Evolutionary conservation across 2,888 invertebrate genomes (phyloP), one percentile per base, ranked within the genome.

Genomic region (Trisateles emortualis): DNA sequence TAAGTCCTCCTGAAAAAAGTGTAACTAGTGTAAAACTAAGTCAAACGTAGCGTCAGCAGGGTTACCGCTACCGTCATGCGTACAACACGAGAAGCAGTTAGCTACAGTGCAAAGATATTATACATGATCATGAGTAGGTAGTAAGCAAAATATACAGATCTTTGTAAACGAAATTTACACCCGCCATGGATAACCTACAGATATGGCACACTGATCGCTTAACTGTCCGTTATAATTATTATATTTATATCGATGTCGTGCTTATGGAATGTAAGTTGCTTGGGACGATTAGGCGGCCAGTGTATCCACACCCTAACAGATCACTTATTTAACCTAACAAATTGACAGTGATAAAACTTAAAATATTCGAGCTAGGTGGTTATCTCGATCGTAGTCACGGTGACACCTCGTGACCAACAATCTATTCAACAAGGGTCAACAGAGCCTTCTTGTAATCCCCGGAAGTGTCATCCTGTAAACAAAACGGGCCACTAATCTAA

Each of bases 381-480:
- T 73, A 74, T 78, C 64, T 70, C 59, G 65, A 73, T 76, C 78
- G 82, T 62, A 74, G 82, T 66, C 71, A 67, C 76, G 79, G 47
- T 47, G 79, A 77, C 68, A 78, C 67, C 71, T 74, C 74, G 78
- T 64, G 68, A 60, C 68, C 65, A 59, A 57, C 61, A 70, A 82
- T 79, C 81, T 95, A 95, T 86, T 95, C 96, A 91, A 97, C 95
- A 88, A 98, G 94, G 79, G 97, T 96, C 90, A 98, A 95, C 84
- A 98, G 95, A 82, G 97, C 95, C 94, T 96, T 96, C 94, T 96
- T 97, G 95, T 98, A 98, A 94, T 98, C 97, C 79, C 98, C 98
- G 81, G 97, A 97, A 69, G 97, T 97, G 93, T 98, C 98, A 81
- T 95, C 97, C 97, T 97, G 95, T 83, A 96, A 95, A 85, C 86